phyloP scores from a whole-genome alignment of 1,140 invertebrate species.

The Phortica variegata region DNA sequence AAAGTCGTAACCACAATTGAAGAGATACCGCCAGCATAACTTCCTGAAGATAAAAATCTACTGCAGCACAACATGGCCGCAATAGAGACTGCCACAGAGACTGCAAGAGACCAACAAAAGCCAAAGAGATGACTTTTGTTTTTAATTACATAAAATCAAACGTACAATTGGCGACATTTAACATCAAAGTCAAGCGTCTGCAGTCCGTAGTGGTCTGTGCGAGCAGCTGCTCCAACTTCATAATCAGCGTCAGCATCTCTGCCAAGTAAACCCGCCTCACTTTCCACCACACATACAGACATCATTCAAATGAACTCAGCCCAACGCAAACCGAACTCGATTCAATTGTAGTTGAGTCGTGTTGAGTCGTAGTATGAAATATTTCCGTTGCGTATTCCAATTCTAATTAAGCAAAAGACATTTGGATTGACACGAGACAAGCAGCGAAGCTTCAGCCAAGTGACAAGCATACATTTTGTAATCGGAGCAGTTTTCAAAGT shows the following conservation, averaged over 20 bases:
- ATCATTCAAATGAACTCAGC: slow-evolving; percentile 53
- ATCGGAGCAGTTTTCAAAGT: slow-evolving; percentile 35
- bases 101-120: slow-evolving; percentile 16
- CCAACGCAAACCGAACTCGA: background rate
- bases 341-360: background rate
- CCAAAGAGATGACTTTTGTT: slow-evolving; percentile 13
- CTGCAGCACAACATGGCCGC: slow-evolving; percentile 8
- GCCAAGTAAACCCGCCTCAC: background rate
- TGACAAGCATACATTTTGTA: slow-evolving; percentile 23
- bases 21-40: too few species aligned
- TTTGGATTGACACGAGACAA: slow-evolving; percentile 53
- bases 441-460: slow-evolving; percentile 14
- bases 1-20: too few species aligned
- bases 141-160: slow-evolving; percentile 50
- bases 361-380: background rate
- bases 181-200: slow-evolving; percentile 42
- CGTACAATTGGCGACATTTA: slow-evolving; percentile 50
- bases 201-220: slow-evolving; percentile 3
- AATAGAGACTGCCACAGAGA: too few species aligned
- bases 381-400: slow-evolving; percentile 25
- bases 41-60: too few species aligned
- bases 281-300: slow-evolving; percentile 10
- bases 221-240: slow-evolving; percentile 6
- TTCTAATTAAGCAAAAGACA: slow-evolving; percentile 54
- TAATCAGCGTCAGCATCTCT: background rate